Evolutionary conservation across 2,888 invertebrate species (phyloP).

Genomic region (Limnephilus auricula): DNA sequence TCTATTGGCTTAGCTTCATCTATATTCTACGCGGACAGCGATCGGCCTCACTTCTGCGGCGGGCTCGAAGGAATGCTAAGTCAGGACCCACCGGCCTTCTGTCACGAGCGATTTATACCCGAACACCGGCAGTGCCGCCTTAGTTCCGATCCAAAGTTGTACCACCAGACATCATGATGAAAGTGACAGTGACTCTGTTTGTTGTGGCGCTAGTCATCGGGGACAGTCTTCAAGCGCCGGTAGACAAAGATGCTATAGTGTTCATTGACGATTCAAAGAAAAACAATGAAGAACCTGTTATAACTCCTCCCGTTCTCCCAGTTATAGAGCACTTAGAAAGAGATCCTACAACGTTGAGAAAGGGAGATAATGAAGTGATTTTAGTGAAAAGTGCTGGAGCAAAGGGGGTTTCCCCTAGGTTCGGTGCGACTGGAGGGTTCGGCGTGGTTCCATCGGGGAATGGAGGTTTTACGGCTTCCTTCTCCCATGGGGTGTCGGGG

Average conservation of each 20-base stretch:
- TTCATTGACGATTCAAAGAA: conserved; percentile 59
- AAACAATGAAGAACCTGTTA: conserved; percentile 70
- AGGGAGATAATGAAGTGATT: conserved; percentile 54
- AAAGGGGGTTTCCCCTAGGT: conserved; percentile 69
- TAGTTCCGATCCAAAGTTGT: conserved; percentile 58
- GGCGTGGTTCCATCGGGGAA: conserved; percentile 73
- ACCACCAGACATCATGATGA: conserved; percentile 52
- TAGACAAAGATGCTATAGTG: conserved; percentile 55
- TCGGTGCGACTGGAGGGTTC: conserved; percentile 73
- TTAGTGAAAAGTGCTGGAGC: conserved; percentile 69
- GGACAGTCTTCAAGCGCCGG: conserved; percentile 25
- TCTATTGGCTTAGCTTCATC: conserved; percentile 20
- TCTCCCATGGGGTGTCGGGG: conserved; percentile 74
- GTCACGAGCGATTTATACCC: conserved; percentile 57
- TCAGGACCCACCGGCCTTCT: conserved; percentile 57
- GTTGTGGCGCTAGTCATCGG: conserved; percentile 15
- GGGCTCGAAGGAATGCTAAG: conserved; percentile 54
- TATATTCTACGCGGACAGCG: conserved; percentile 52
- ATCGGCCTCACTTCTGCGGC: conserved; percentile 21
- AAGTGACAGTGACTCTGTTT: conserved; percentile 37
- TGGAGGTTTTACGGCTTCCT: conserved; percentile 74
- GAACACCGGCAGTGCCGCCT: conserved; percentile 43
- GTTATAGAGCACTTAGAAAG: conserved; percentile 76
- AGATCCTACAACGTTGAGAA: conserved; percentile 74
- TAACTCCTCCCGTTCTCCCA: conserved; percentile 77